These are phyloP conservation scores for Sturnus vulgaris DNA, from an alignment of 2,113 vertebrate genomes.

Conservation along the genomic window DNA sequence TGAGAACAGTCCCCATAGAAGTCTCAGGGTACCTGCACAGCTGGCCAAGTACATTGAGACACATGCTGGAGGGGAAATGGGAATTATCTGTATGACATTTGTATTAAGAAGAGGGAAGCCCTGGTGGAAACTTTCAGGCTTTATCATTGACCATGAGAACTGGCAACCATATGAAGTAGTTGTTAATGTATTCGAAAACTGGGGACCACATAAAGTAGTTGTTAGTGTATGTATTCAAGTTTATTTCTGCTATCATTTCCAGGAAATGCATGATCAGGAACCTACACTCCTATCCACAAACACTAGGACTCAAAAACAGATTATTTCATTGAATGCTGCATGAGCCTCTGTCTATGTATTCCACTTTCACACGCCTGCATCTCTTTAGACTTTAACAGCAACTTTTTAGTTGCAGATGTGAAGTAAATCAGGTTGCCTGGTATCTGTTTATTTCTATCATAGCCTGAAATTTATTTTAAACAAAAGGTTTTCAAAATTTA, in stretches of 20 bases:
- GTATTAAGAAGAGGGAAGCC: neutral
- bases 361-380: neutral
- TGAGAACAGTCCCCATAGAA: neutral
- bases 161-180: neutral
- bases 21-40: neutral
- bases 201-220: neutral
- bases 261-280: neutral
- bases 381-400: neutral
- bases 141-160: neutral
- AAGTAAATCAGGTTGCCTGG: neutral
- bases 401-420: neutral
- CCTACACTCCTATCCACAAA: neutral
- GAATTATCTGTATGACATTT: neutral
- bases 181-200: neutral
- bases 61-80: neutral
- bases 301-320: neutral
- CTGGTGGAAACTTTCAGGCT: neutral
- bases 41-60: neutral
- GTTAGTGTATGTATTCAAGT: fast-evolving
- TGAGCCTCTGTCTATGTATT: neutral
- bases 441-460: neutral
- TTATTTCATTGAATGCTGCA: neutral
- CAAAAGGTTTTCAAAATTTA: neutral
- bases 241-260: neutral
- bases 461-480: neutral